Evolutionary conservation across 1,140 invertebrate genomes (phyloP).

Genomic region (Phenacoccus solenopsis): DNA sequence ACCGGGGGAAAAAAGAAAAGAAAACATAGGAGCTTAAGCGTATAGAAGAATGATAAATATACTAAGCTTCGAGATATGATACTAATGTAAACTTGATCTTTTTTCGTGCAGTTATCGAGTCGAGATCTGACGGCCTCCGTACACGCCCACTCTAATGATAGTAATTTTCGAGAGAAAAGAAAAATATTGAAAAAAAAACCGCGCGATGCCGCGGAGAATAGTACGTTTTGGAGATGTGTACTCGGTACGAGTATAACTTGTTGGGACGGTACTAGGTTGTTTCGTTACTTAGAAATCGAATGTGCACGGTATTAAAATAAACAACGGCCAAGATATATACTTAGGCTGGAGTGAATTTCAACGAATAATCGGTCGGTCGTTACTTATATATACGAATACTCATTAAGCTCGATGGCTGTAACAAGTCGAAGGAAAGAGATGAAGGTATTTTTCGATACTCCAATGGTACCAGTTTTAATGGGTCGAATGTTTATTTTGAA

Average conservation of each 20-base stretch:
- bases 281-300: slow-evolving; percentile 13
- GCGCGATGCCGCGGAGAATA: neutral
- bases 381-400: neutral
- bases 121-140: slow-evolving; percentile 15
- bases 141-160: slow-evolving; percentile 14
- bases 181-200: slow-evolving; percentile 9
- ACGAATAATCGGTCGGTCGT: neutral
- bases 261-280: neutral
- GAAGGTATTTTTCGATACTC: too few relatives aligned
- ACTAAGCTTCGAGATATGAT: slow-evolving; percentile 7
- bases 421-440: too few relatives aligned
- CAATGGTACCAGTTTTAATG: too few relatives aligned
- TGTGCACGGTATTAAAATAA: slow-evolving; percentile 13
- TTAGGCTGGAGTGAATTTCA: neutral
- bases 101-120: slow-evolving; percentile 16
- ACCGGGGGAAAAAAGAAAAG: neutral
- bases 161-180: slow-evolving; percentile 15
- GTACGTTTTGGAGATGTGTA: too few relatives aligned
- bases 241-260: neutral
- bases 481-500: too few relatives aligned
- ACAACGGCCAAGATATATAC: slow-evolving; percentile 15
- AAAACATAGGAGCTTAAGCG: neutral
- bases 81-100: slow-evolving; percentile 18
- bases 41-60: slow-evolving; percentile 8
- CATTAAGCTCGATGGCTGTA: neutral